These are phyloP conservation scores for Capromys pilorides DNA, from an alignment of 2,797 vertebrate species.

Conservation along the genomic window DNA sequence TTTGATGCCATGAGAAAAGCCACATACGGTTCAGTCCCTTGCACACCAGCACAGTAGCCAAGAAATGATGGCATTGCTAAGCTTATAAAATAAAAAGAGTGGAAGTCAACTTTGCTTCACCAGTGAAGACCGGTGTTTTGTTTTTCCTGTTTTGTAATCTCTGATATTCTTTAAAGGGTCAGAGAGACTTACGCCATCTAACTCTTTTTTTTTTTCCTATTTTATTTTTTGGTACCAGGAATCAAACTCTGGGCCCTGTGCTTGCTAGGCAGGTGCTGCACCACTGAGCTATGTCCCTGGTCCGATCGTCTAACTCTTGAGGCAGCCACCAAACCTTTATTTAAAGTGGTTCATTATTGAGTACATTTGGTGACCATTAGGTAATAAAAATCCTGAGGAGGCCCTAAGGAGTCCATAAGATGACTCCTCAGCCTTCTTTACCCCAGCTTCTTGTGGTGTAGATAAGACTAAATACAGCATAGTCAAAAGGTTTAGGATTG, in stretches of 20 bases:
- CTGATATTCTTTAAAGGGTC: constrained; percentile 38
- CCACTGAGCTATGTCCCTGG: no score
- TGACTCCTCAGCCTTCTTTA: neutral
- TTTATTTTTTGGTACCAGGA: no score
- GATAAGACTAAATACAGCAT: neutral
- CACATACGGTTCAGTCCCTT: constrained; percentile 1
- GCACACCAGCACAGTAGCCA: neutral
- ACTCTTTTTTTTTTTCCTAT: neutral
- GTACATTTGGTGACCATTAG: neutral
- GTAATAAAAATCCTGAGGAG: constrained; percentile 1
- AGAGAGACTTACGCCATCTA: neutral
- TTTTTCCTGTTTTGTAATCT: neutral
- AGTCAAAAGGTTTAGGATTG: neutral
- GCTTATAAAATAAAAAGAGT: constrained; percentile 32
- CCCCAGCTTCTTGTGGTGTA: neutral
- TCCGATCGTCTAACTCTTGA: neutral
- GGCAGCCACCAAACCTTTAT: constrained; percentile 34
- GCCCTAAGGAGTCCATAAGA: neutral
- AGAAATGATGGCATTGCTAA: constrained; percentile 39
- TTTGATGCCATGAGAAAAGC: constrained; percentile 52
- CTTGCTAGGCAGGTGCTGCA: no score
- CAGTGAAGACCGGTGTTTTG: neutral
- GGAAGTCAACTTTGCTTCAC: constrained; percentile 38
- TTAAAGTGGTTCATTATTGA: neutral
- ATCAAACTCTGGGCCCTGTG: no score